Evolutionary conservation across 2,797 vertebrate genomes (phyloP).

Genomic region (Bradypodion pumilum): DNA sequence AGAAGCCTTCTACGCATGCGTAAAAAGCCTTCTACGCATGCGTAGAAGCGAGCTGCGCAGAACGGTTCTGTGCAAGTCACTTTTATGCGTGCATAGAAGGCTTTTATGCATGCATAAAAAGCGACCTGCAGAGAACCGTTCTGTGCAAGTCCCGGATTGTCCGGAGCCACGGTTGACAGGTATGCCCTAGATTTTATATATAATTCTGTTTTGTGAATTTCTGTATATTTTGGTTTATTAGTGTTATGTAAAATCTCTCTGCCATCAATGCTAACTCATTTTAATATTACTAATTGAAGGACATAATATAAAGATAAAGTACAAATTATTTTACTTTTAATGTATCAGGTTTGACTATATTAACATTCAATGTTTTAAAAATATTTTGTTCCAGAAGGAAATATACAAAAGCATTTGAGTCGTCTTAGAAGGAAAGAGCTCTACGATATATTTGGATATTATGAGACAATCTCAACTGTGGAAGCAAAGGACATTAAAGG

Average conservation of each 20-base stretch:
- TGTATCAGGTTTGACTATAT: constrained; percentile 53
- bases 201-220: not conserved
- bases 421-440: constrained; percentile 40
- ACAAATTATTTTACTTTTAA: constrained; percentile 47
- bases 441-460: constrained; percentile 1
- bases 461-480: not conserved
- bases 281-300: constrained; percentile 43
- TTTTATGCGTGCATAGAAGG: no score
- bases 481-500: not conserved
- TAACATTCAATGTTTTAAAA: constrained; percentile 51
- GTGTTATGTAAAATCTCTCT: constrained; percentile 1
- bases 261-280: constrained; percentile 44
- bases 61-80: no score
- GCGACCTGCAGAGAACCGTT: no score
- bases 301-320: constrained; percentile 55
- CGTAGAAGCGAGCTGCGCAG: no score
- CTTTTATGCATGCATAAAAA: no score
- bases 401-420: constrained; percentile 25
- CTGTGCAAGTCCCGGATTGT: no score
- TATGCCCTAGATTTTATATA: constrained; percentile 7
- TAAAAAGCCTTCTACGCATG: no score
- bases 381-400: constrained; percentile 46
- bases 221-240: not conserved
- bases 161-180: no score
- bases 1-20: no score